These are phyloP conservation scores for Arrhamphus sclerolepis DNA, from an alignment of 2,797 vertebrate species.

Conservation along the genomic window DNA sequence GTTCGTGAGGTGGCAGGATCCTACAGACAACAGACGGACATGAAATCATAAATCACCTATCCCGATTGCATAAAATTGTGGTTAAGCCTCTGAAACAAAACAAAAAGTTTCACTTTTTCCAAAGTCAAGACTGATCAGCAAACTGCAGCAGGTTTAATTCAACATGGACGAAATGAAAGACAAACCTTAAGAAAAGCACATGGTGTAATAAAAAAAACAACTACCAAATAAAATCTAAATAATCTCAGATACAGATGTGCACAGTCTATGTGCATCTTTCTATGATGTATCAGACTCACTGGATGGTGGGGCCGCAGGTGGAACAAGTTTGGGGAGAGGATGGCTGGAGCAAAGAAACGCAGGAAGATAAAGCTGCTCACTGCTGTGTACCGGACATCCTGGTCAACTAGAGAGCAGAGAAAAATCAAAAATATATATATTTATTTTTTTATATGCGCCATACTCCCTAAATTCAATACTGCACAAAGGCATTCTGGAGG, in stretches of 20 bases:
- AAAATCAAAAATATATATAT: neutral
- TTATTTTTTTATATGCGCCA: neutral
- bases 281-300: slow-evolving; percentile 77
- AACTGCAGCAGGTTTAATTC: too few species aligned
- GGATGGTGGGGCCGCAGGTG: slow-evolving; percentile 95
- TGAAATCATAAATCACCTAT: neutral
- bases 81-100: too few species aligned
- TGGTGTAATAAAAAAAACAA: too few species aligned
- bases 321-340: slow-evolving; percentile 97
- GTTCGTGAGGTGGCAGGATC: slow-evolving; percentile 95
- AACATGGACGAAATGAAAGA: too few species aligned
- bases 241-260: neutral
- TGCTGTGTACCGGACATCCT: slow-evolving; percentile 95
- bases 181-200: too few species aligned
- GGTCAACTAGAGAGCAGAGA: slow-evolving; percentile 83
- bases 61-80: neutral
- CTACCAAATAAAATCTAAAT: too few species aligned
- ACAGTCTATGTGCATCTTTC: neutral
- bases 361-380: slow-evolving; percentile 99
- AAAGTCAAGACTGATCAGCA: too few species aligned
- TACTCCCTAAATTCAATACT: neutral
- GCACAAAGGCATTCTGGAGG: too few species aligned
- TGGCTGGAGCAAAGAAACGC: slow-evolving; percentile 97
- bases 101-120: too few species aligned
- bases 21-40: slow-evolving; percentile 66